A percentile compares a stretch with the other conserved stretches of the same genome.
These are phyloP conservation scores for Damaliscus lunatus DNA, from an alignment of 2,113 vertebrate genomes.

Conservation along the genomic window DNA sequence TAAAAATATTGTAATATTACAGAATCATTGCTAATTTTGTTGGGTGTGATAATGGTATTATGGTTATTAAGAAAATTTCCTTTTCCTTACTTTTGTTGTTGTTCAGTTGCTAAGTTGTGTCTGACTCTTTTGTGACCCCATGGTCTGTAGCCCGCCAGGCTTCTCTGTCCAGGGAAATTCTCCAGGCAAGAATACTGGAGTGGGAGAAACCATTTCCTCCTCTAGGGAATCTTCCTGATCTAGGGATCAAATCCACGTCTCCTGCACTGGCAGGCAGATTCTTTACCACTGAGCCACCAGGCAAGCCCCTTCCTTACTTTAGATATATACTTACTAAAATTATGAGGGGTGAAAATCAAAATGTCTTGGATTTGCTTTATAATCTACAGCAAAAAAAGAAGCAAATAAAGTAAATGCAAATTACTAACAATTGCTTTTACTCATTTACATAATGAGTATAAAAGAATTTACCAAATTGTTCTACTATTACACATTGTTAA, in stretches of 20 bases:
- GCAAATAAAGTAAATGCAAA: neutral
- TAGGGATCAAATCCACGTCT: neutral
- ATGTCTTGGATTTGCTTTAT: neutral
- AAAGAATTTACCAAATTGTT: neutral
- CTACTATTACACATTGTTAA: neutral
- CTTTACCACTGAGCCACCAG: neutral
- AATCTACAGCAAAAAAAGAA: neutral
- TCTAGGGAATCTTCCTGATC: neutral
- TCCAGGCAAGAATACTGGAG: neutral
- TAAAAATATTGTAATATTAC: neutral
- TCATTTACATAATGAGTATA: neutral
- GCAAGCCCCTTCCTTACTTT: neutral
- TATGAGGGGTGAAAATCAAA: neutral
- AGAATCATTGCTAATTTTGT: neutral
- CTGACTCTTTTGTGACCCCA: neutral
- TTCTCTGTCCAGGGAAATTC: neutral
- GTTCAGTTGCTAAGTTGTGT: neutral
- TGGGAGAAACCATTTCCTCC: neutral
- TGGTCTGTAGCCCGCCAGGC: neutral
- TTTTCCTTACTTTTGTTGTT: neutral
- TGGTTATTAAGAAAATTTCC: neutral
- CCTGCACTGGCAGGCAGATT: neutral
- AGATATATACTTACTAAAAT: neutral
- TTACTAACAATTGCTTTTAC: neutral
- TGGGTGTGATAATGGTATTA: neutral